Conservation (phyloP, 2,113 vertebrate species). For the Malaclemys terrapin region DNA sequence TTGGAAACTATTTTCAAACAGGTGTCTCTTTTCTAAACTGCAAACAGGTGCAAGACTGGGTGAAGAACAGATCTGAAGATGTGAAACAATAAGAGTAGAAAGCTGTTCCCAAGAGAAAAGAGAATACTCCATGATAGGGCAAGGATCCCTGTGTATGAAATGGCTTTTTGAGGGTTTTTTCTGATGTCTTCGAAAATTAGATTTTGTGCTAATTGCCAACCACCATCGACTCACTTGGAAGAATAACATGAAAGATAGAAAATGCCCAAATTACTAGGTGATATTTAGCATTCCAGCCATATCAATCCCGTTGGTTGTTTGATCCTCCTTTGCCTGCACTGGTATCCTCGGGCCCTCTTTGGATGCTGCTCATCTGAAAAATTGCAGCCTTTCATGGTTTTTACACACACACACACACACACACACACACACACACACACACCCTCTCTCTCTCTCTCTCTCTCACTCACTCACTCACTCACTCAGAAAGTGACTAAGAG, state of each 20-base stretch:
- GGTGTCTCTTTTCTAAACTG: background rate
- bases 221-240: background rate
- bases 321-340: background rate
- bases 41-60: background rate
- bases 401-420: background rate
- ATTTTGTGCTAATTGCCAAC: background rate
- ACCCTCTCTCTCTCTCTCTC: background rate
- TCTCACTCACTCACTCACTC: accelerated
- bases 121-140: background rate
- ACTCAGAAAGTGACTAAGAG: background rate
- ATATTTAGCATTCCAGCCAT: background rate
- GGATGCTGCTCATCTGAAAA: background rate
- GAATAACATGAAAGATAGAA: background rate
- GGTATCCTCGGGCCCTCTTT: background rate
- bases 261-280: background rate
- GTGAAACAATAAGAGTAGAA: background rate
- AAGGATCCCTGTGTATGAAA: background rate
- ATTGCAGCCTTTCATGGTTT: background rate
- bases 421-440: no score
- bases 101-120: background rate
- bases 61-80: background rate
- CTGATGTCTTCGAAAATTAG: background rate
- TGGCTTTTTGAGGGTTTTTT: background rate
- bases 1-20: background rate
- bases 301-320: background rate